phyloP scores from a whole-genome alignment of 2,888 invertebrate species.

The Drosophila sordidapex region DNA sequence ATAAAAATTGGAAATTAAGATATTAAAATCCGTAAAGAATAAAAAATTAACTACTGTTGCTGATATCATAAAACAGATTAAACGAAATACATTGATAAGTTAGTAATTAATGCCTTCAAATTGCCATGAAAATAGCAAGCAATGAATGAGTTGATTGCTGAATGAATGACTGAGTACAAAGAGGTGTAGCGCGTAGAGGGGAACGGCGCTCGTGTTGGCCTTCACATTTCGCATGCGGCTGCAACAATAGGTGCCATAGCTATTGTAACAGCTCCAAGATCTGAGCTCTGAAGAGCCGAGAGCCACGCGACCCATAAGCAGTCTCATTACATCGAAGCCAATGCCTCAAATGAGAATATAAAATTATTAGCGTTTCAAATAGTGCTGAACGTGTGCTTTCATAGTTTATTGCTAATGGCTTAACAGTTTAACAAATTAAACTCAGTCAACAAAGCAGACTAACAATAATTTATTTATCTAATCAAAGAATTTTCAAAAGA shows the following conservation, averaged over 20 bases:
- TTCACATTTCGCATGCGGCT: constrained; percentile 72
- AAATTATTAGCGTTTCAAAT: constrained; percentile 26
- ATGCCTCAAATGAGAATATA: constrained; percentile 32
- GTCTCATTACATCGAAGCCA: constrained; percentile 23
- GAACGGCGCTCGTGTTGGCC: constrained; percentile 49
- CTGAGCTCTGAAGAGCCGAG: constrained; percentile 11
- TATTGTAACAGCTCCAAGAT: constrained; percentile 47
- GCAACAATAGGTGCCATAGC: constrained; percentile 62
- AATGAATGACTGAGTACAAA: constrained; percentile 39
- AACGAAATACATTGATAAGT: constrained; percentile 53
- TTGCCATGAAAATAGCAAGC: constrained; percentile 49
- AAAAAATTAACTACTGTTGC: constrained; percentile 23
- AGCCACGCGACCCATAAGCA: constrained; percentile 46
- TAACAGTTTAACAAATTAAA: constrained; percentile 53
- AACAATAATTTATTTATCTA: constrained; percentile 39
- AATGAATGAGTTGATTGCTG: constrained; percentile 49
- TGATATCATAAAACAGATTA: constrained; percentile 36
- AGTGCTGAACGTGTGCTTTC: background rate
- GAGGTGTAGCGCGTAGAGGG: constrained; percentile 1
- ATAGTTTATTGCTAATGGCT: constrained; percentile 11
- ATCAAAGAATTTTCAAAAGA: background rate
- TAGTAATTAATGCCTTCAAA: constrained; percentile 44
- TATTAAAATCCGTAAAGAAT: constrained; percentile 12
- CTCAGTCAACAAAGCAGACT: constrained; percentile 43
- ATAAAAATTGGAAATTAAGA: constrained; percentile 9